Base-by-base conservation (phyloP, 1,140 invertebrate species). In the Microplitis demolitor region DNA sequence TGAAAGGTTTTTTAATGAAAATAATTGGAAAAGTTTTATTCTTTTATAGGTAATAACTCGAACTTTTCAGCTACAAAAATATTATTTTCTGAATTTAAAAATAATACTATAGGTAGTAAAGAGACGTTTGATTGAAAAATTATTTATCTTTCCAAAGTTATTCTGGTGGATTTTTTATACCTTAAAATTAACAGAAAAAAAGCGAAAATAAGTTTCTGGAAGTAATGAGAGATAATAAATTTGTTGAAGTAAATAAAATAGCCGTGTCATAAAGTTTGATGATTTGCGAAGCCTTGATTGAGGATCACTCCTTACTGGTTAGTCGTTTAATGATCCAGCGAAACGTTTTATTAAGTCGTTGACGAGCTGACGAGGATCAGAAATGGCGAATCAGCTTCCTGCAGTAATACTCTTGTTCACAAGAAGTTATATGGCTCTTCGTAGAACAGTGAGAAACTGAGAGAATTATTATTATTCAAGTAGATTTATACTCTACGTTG, bases 381-480 rank as follows among this genome's bases (percentile, higher is more conserved):
- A 54, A 53, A 54, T 67, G 24, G 31, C 34, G 31, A 53, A 67
- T 67, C 66, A 54, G 50, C 50, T 67, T 66, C 50, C 8, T 67
- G 16, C 37, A n/a, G 33, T 50, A 24, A n/a, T 66, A 14, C 37
- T 11, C 14, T 54, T 67, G 66, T 53, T 67, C 66, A 51, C 51
- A 11, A 67, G 50, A 31, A 50, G 45, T 67, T 67, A 67, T 67
- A 67, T 67, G 66, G 24, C 66, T 64, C 16, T 37, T 64, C 9
- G n/a, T 31, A 16, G 66, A 67, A 62, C 34, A 37, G 16, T 16
- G 24, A 13, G 39, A 39, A 51, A 9, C 13, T 8, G 16, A 54
- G 66, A 67, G 35, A 67, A 67, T 67, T 67, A 67, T 67, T 31
- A 67, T 45, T 11, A 45, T 51, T 31, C 50, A 14, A 53, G 45